Evolutionary conservation across 2,888 invertebrate genomes (phyloP), one percentile per base, ranked within the genome.

Genomic region (Sabellastarte sp.): DNA sequence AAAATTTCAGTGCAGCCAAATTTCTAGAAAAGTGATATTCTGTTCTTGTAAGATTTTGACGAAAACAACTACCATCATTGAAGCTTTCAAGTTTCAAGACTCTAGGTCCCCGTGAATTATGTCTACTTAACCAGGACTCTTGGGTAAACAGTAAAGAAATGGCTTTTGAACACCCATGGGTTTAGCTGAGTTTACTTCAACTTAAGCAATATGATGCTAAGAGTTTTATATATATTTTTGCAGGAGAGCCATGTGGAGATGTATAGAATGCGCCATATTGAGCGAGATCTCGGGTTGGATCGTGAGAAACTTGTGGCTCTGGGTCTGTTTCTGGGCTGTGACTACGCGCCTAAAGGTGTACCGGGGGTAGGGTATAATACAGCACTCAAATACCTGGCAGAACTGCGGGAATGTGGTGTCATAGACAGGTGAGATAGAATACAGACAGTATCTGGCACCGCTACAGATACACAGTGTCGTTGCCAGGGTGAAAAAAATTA

Each of bases 281-380:
- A 88, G 67, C 71, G 85, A 5, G 85, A 85, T 62, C 87, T 91
- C 86, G 89, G 90, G 67, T 88, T 95, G 71, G 91, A 91, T 0
- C 89, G 92, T 68, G 89, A 91, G 71, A 92, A 93, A 83, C 89
- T 95, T 83, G 89, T 95, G 64, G 92, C 90, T 0, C 85, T 95
- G 76, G 93, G 93, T 3, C 81, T 95, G 32, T 84, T 95, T 1
- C 90, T 93, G 72, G 95, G 95, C 0, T 93, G 93, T 79, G 95
- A 95, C 84, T 95, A 94, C 80, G 88, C 89, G 55, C 87, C 87
- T 3, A 76, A 79, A 61, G 92, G 95, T 73, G 84, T 95, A 67
- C 87, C 86, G 50, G 91, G 91, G 0, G 86, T 91, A 58, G 95
- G 95, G 0, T 90, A 90, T 67, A 91, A 93, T 68, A 76, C 89